Conservation (phyloP, 2,888 invertebrate species). For the Trachelus tabidus region DNA sequence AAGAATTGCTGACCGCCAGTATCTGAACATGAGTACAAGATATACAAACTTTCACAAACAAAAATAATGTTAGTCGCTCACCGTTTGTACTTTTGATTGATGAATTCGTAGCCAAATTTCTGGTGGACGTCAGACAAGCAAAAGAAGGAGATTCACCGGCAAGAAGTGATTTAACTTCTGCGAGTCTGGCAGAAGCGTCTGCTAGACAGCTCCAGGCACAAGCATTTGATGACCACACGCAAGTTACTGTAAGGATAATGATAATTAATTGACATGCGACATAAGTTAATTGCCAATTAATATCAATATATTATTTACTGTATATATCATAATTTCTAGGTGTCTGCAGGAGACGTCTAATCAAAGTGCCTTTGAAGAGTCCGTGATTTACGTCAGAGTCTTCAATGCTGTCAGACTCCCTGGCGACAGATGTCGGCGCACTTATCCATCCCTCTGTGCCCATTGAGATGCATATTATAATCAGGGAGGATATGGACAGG, state of each 20-base stretch:
- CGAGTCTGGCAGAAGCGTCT: conserved; percentile 23
- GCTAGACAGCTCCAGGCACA: conserved; percentile 36
- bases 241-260: conserved; percentile 20
- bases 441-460: conserved; percentile 35
- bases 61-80: background rate
- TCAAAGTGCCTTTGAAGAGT: conserved; percentile 39
- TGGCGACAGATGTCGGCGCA: conserved; percentile 30
- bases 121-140: conserved; percentile 21
- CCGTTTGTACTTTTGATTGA: background rate
- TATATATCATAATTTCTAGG: conserved; percentile 35
- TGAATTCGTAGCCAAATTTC: background rate
- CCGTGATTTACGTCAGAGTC: conserved; percentile 39
- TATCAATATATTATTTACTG: conserved; percentile 23
- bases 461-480: conserved; percentile 33
- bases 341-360: conserved; percentile 30
- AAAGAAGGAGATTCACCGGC: conserved; percentile 33
- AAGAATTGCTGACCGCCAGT: conserved; percentile 23
- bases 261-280: background rate
- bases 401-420: conserved; percentile 23
- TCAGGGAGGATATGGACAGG: conserved; percentile 34
- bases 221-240: conserved; percentile 32
- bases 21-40: conserved; percentile 21
- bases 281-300: background rate
- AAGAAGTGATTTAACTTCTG: conserved; percentile 33
- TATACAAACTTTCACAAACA: background rate